Conservation (phyloP, 1,140 invertebrate species). For the Hyphantria cunea region DNA sequence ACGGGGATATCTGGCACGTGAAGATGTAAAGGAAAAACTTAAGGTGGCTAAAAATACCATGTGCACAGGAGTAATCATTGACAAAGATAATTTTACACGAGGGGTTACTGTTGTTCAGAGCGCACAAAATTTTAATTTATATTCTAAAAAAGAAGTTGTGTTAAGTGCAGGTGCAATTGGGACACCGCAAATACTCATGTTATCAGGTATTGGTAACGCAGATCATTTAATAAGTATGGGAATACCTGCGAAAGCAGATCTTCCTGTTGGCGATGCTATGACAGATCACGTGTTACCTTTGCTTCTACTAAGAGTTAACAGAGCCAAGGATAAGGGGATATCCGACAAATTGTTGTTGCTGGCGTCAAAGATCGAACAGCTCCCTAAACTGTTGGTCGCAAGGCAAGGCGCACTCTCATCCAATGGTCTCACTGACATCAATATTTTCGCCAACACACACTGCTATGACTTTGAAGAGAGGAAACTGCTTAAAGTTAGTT, state of each 20-base stretch:
- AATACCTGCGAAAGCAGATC: conserved; percentile 83
- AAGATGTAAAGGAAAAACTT: conserved; percentile 84
- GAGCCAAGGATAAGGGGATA: conserved; percentile 44
- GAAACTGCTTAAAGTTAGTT: no score
- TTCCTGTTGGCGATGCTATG: conserved; percentile 88
- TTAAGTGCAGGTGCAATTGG: conserved; percentile 88
- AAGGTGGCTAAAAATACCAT: conserved; percentile 85
- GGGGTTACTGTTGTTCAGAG: conserved; percentile 79
- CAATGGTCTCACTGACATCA: conserved; percentile 77
- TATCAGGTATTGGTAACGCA: conserved; percentile 88
- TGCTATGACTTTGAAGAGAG: no score
- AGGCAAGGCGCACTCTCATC: conserved; percentile 72
- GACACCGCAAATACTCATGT: conserved; percentile 87
- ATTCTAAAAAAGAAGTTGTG: conserved; percentile 86
- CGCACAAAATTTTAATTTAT: conserved; percentile 47
- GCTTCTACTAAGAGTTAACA: conserved; percentile 67
- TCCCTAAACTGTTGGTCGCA: conserved; percentile 51
- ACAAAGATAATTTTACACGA: conserved; percentile 83
- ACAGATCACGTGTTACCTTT: conserved; percentile 86
- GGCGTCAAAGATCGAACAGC: conserved; percentile 41
- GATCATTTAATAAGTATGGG: conserved; percentile 81
- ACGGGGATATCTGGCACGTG: conserved; percentile 42
- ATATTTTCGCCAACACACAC: conserved; percentile 65
- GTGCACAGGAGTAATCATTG: conserved; percentile 87
- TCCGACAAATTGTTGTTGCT: conserved; percentile 51